These are phyloP conservation scores for Phylloscopus trochiloides DNA, from an alignment of 2,113 vertebrate genomes.

Conservation along the genomic window DNA sequence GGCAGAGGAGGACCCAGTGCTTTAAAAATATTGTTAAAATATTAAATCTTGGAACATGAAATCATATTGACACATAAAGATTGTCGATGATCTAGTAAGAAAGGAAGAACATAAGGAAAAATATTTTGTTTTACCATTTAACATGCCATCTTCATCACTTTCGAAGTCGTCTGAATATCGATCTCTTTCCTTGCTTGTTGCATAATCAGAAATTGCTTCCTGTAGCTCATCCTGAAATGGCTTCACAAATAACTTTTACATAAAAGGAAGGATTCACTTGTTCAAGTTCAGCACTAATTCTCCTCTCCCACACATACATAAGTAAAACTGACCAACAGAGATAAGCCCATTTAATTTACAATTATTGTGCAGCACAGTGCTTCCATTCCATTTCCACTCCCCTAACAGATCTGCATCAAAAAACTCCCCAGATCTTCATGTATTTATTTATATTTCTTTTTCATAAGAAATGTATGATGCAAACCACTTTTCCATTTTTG, in stretches of 20 bases:
- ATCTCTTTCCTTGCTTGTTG: slow-evolving; percentile 61
- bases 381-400: not conserved
- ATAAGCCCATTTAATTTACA: not conserved
- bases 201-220: slow-evolving; percentile 75
- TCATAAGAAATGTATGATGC: fast-evolving
- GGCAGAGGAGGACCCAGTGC: not conserved
- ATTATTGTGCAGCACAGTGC: not conserved
- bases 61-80: not conserved
- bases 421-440: fast-evolving
- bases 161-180: slow-evolving; percentile 84
- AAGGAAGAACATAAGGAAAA: not conserved
- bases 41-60: not conserved
- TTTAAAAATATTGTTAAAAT: not conserved
- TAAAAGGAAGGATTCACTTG: not conserved
- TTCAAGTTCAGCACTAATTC: not conserved
- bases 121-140: not conserved
- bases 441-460: not conserved
- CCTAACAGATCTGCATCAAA: not conserved
- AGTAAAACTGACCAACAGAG: not conserved
- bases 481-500: not conserved
- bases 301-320: fast-evolving
- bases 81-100: not conserved
- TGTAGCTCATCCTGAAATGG: slow-evolving; percentile 82
- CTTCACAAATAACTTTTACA: not conserved
- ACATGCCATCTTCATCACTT: slow-evolving; percentile 75